phyloP scores from a whole-genome alignment of 2,888 invertebrate species.

The Calephelis perditalis region DNA sequence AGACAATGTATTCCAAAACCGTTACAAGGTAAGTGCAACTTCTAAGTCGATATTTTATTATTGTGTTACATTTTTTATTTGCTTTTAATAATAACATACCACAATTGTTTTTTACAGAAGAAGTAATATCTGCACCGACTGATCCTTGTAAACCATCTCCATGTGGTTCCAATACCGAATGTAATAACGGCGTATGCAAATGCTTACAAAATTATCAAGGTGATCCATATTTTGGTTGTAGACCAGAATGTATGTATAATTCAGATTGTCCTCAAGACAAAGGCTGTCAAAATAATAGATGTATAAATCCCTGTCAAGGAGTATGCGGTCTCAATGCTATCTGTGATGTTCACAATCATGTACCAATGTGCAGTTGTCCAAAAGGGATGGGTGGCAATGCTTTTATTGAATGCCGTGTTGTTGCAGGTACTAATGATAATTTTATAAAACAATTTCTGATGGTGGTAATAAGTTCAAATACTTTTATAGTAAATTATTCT shows the following conservation, averaged over 20 bases:
- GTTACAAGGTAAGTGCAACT: constrained; percentile 53
- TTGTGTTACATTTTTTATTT: neutral
- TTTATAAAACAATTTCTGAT: neutral
- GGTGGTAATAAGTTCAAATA: too few species aligned
- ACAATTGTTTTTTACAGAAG: constrained; percentile 39
- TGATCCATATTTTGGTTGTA: constrained; percentile 82
- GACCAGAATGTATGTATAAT: constrained; percentile 84
- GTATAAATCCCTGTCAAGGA: constrained; percentile 84
- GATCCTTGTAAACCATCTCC: constrained; percentile 81
- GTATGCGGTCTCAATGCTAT: constrained; percentile 84
- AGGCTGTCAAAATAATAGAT: constrained; percentile 83
- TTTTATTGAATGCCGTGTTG: constrained; percentile 77
- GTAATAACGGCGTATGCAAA: constrained; percentile 77
- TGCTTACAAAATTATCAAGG: constrained; percentile 81
- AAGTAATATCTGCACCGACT: constrained; percentile 31
- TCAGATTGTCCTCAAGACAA: constrained; percentile 81
- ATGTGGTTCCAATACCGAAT: constrained; percentile 81
- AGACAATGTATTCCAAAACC: constrained; percentile 78
- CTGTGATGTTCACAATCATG: constrained; percentile 84
- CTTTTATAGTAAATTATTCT: too few species aligned
- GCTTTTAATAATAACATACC: neutral
- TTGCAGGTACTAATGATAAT: constrained; percentile 59
- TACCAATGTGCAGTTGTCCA: constrained; percentile 84
- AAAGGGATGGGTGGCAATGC: constrained; percentile 83
- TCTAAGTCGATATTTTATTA: neutral